Base-by-base conservation (phyloP, 2,888 invertebrate genomes). In the Pachymerium ferrugineum region DNA sequence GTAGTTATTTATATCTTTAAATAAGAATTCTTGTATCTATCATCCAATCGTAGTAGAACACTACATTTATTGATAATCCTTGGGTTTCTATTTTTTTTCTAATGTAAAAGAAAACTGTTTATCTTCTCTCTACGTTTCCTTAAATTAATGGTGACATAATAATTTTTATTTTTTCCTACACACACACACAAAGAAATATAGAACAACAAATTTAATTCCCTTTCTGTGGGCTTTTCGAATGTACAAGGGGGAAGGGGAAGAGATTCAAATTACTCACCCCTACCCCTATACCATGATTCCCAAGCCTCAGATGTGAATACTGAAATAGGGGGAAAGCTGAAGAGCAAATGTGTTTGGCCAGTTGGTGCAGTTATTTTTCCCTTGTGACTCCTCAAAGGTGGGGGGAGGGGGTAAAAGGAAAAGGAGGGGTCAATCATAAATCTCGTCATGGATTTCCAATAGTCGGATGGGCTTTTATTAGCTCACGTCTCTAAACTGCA, bases 401-500 rank as follows among this genome's bases (percentile, higher is more conserved):
- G n/a, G n/a, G n/a, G 47, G 16, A 19, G 47, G 47, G 47, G 47
- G 16, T 22, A 47, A 47, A 16, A 42, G 42, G 19, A 47, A 47
- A 47, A 47, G 47, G 47, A 47, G 47, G 47, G 47, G 47, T 47
- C 47, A 47, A 47, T 47, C 47, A 47, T 47, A 47, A 47, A 47
- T 47, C 47, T 47, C 19, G 47, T 47, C 47, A 47, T 47, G 47
- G 47, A 47, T 47, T 47, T 47, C 47, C 47, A 47, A 47, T 47
- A 47, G 47, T 5, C 16, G 47, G 19, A 22, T 16, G 47, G 47
- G 19, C n/a, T 47, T 47, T 47, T 47, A 47, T 47, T 47, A 47
- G 47, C 47, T 47, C 19, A 22, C 47, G 47, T 47, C 22, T 19
- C 47, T 47, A 47, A 47, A 19, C 47, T 47, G 47, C 47, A 19